Evolutionary conservation across 2,888 invertebrate genomes (phyloP).

Genomic region (Chesias legatella): DNA sequence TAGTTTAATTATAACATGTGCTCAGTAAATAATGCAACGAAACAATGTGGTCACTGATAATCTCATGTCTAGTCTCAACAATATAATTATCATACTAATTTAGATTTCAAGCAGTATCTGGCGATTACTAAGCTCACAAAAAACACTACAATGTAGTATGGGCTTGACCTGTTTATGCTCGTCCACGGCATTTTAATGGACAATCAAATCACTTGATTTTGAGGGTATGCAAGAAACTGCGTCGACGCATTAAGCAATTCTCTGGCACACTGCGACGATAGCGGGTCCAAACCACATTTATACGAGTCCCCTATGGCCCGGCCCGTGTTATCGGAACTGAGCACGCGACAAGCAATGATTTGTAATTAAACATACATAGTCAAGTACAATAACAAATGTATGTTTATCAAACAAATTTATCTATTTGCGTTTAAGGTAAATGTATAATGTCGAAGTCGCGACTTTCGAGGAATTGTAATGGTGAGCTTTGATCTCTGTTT

Average conservation of each 20-base stretch:
- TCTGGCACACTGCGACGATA: constrained; percentile 46
- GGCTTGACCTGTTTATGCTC: constrained; percentile 68
- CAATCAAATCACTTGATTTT: constrained; percentile 64
- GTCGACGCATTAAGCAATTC: constrained; percentile 53
- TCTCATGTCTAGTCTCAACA: too few species aligned
- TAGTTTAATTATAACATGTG: not conserved
- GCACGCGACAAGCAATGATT: constrained; percentile 62
- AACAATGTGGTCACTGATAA: too few species aligned
- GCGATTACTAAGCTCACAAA: too few species aligned
- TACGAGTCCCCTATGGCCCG: constrained; percentile 68
- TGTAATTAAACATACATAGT: constrained; percentile 31
- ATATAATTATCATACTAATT: too few species aligned
- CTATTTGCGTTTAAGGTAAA: not conserved
- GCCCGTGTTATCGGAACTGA: constrained; percentile 51
- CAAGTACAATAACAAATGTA: constrained; percentile 19
- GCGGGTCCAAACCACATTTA: constrained; percentile 44
- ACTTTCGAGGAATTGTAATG: too few species aligned
- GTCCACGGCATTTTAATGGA: constrained; percentile 69
- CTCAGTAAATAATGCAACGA: not conserved
- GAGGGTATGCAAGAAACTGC: constrained; percentile 65
- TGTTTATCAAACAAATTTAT: constrained; percentile 10
- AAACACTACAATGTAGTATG: too few species aligned
- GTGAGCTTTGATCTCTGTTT: too few species aligned
- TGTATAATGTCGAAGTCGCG: not conserved
- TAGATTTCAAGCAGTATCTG: too few species aligned